Evolutionary conservation across 1,140 invertebrate species (phyloP).

Genomic region (Aphaenogaster rudis): DNA sequence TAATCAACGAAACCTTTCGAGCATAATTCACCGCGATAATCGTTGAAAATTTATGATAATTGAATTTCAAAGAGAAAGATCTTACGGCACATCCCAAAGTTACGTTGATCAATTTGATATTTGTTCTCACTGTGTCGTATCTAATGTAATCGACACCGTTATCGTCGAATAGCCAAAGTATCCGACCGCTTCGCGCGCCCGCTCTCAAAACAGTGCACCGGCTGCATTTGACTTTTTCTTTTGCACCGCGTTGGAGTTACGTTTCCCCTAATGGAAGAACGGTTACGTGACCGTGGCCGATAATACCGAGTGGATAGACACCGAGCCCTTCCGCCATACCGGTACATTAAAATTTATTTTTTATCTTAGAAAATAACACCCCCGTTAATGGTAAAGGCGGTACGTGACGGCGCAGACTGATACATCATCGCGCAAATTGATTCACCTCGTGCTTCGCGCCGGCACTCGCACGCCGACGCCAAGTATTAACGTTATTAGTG

Average conservation of each 20-base stretch:
- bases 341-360: slow-evolving; percentile 58
- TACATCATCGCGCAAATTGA: slow-evolving; percentile 71
- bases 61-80: not conserved
- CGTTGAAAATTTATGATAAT: not conserved
- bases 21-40: not conserved
- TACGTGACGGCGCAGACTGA: slow-evolving; percentile 54
- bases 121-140: not conserved
- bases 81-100: not conserved
- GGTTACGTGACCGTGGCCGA: slow-evolving; percentile 53
- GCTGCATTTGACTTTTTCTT: slow-evolving; percentile 34
- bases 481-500: slow-evolving; percentile 18
- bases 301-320: slow-evolving; percentile 40
- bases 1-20: not conserved
- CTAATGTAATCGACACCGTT: slow-evolving; percentile 44
- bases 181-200: not conserved
- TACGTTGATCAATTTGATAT: slow-evolving; percentile 36
- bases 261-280: slow-evolving; percentile 52
- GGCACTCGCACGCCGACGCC: not conserved
- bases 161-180: slow-evolving; percentile 11
- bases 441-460: slow-evolving; percentile 21
- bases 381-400: slow-evolving; percentile 31
- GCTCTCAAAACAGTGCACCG: slow-evolving; percentile 30
- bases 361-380: slow-evolving; percentile 35
- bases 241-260: slow-evolving; percentile 40
- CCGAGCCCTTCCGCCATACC: not conserved